Base-by-base conservation (phyloP, 2,888 invertebrate species). In the Tetramorium bicarinatum region DNA sequence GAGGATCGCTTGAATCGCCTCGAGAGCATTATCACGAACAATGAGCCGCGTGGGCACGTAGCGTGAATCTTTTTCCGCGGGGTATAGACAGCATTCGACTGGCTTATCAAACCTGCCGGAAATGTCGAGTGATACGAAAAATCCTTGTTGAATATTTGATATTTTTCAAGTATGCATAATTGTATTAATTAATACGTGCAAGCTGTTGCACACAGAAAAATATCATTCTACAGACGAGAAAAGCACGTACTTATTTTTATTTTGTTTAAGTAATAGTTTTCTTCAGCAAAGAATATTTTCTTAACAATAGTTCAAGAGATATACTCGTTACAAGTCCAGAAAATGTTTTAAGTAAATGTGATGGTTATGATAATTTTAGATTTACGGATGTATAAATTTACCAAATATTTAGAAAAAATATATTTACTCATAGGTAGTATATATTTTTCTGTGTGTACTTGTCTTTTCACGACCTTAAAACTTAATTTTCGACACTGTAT, bases 21-120 rank as follows among this genome's bases (percentile, higher is more conserved):
- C 67, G 75, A 84, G 75, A 44, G 66, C 75, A 82, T 4, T 34
- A 61, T 84, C 85, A 64, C 76, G 77, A 77, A 87, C 88, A 88
- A 88, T 88, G 82, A 67, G 38, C 72, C 76, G 88, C 85, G 88
- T 87, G 85, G 88, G 88, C 82, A 88, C 81, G 87, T 81, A 80
- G 47, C 74, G 83, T 84, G 84, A 67, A 81, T 71, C 76, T 66
- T 74, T 59, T 25, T 59, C 7, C 61, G 29, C 61, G 38, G 61
- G 11, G 34, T 61, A 15, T 72, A 47, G 52, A 54, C 64, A 69
- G 59, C 41, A 77, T 85, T 85, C 85, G 83, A 85, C 80, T 80
- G 75, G 69, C 85, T 86, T 83, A 84, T 88, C 88, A 76, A 66
- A 41, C 64, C 52, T 56, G 66, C 69, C 81, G 80, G 74, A 49